Evolutionary conservation across 1,140 invertebrate species (phyloP).

Genomic region (Bombus consobrinus): DNA sequence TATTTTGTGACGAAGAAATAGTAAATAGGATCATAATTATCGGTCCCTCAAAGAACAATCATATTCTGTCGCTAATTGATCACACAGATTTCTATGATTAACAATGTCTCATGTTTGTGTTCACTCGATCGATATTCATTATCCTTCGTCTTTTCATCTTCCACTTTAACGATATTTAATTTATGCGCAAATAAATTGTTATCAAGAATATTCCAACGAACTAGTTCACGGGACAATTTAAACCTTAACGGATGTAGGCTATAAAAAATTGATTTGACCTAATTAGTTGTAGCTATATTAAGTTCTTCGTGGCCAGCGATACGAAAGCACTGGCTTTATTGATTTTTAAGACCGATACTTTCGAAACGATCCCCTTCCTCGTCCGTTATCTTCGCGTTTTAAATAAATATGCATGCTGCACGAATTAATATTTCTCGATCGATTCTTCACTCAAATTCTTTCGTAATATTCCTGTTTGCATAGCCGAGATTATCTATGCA

Average conservation of each 20-base stretch:
- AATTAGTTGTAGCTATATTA: constrained; percentile 44
- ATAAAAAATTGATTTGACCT: constrained; percentile 51
- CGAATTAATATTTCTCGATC: too few species aligned
- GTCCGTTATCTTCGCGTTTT: not conserved
- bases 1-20: too few species aligned
- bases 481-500: not conserved
- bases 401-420: not conserved
- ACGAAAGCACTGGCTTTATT: constrained; percentile 19
- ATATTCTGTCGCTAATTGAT: too few species aligned
- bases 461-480: not conserved
- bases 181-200: not conserved
- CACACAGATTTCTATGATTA: not conserved
- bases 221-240: constrained; percentile 13
- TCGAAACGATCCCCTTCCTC: not conserved
- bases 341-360: constrained; percentile 28
- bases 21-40: too few species aligned
- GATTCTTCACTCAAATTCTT: not conserved
- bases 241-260: constrained; percentile 21
- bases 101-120: not conserved
- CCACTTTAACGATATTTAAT: not conserved
- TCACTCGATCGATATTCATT: not conserved
- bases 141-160: too few species aligned
- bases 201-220: constrained; percentile 2
- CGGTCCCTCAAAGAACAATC: too few species aligned
- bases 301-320: constrained; percentile 27